Evolutionary conservation across 2,797 vertebrate genomes (phyloP).

Genomic region (Malurus splendens): DNA sequence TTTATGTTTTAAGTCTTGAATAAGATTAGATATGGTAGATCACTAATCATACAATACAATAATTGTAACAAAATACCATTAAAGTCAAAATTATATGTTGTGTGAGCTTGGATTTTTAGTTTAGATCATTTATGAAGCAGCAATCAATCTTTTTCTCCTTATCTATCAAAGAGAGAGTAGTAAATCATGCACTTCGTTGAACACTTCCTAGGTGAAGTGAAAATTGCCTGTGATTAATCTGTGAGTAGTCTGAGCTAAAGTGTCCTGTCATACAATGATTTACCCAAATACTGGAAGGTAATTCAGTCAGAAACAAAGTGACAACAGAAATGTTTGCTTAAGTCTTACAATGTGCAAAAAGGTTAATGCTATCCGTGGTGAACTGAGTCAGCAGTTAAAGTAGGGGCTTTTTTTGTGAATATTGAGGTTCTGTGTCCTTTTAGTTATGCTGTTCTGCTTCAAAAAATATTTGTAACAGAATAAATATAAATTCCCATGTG

Average conservation of each 20-base stretch:
- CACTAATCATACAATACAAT: background rate
- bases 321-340: background rate
- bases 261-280: background rate
- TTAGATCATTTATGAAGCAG: background rate
- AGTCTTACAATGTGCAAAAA: background rate
- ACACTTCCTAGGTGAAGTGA: background rate
- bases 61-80: background rate
- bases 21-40: background rate
- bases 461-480: background rate
- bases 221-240: background rate
- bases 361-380: background rate
- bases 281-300: background rate
- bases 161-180: background rate
- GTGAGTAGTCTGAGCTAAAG: background rate
- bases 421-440: background rate
- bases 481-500: background rate
- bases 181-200: background rate
- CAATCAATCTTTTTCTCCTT: background rate
- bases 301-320: background rate
- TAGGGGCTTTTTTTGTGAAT: background rate
- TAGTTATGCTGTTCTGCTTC: background rate
- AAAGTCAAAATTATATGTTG: background rate
- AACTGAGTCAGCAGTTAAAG: background rate
- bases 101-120: background rate
- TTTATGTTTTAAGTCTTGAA: background rate